Base-by-base conservation (phyloP, 2,888 invertebrate species). In the Drosophila demipolita region DNA sequence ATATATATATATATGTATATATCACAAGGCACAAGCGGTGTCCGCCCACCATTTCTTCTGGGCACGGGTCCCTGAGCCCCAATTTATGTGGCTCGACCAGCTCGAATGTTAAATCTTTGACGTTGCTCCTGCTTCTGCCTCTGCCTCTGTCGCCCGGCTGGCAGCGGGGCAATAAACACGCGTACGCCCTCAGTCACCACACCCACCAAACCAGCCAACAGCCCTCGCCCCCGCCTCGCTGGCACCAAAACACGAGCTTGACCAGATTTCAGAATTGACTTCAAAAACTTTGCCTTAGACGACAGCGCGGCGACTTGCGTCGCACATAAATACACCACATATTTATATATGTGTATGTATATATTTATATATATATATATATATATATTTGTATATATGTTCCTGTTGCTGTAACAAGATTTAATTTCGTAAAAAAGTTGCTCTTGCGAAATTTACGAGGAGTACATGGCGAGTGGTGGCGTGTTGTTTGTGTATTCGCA, bases 361-460 rank as follows among this genome's bases (percentile, higher is more conserved):
- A 42, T n/a, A 48, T 49, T 58, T 32, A 20, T 20, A 48, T 33
- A 32, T 50, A 48, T 38, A 62, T 38, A 35, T 48, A 26, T 36
- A n/a, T 52, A n/a, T 45, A 40, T 48, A 29, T 54, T 36, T 75
- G 73, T 71, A 2, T 45, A 45, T 45, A 15, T 67, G 65, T 32
- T 74, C 73, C 70, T 80, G 82, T 78, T 78, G 79, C 75, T 90
- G 83, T 90, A 75, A 81, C 83, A 87, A 87, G 82, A 90, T 87
- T 91, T 88, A 85, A 90, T 91, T 91, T 91, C 81, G 84, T 85
- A 87, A 91, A 88, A 87, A 90, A 91, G 90, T 90, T 89, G 81
- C 88, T 88, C 83, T 80, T 74, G 78, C 78, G 72, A 78, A 83
- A 88, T 90, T 90, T 90, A 90, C 74, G 90, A 81, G 88, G 79